Percentiles rank a stretch among this genome's conserved stretches.
Conservation (phyloP, 2,797 vertebrate genomes). For the Karalla daura region DNA sequence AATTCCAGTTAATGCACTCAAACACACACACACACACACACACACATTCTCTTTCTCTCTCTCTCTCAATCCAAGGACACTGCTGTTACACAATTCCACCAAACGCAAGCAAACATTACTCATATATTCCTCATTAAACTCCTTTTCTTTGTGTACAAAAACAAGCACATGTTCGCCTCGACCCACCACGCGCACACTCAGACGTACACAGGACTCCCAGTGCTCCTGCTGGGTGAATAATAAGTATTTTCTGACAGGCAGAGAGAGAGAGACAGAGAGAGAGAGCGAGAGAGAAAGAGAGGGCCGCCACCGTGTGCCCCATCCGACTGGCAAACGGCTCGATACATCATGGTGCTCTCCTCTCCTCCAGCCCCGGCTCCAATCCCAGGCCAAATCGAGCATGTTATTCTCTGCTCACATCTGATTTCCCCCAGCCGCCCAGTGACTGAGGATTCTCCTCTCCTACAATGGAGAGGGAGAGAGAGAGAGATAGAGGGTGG, state of each 20-base stretch:
- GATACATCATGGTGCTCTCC: slow-evolving; percentile 85
- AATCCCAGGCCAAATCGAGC: slow-evolving; percentile 90
- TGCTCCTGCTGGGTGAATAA: slow-evolving; percentile 91
- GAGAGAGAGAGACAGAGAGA: too few species aligned
- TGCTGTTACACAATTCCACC: slow-evolving; percentile 7
- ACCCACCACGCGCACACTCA: slow-evolving; percentile 23
- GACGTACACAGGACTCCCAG: slow-evolving; percentile 77
- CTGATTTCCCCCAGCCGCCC: slow-evolving; percentile 88
- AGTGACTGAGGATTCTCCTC: slow-evolving; percentile 86
- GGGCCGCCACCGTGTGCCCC: slow-evolving; percentile 81
- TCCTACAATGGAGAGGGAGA: slow-evolving; percentile 84
- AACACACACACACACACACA: not conserved
- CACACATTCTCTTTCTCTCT: too few species aligned
- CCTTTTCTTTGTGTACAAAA: slow-evolving; percentile 22
- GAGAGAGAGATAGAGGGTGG: slow-evolving; percentile 75
- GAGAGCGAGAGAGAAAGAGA: too few species aligned
- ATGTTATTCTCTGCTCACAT: slow-evolving; percentile 94
- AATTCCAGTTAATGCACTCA: not conserved
- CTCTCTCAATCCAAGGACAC: not conserved
- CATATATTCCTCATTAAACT: slow-evolving; percentile 15
- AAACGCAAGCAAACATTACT: slow-evolving; percentile 30
- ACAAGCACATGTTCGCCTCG: slow-evolving; percentile 26
- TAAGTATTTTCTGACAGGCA: slow-evolving; percentile 90
- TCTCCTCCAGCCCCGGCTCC: slow-evolving; percentile 74
- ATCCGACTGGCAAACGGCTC: slow-evolving; percentile 88